Evolutionary conservation across 2,113 vertebrate genomes (phyloP).

Genomic region (Galbula dea): DNA sequence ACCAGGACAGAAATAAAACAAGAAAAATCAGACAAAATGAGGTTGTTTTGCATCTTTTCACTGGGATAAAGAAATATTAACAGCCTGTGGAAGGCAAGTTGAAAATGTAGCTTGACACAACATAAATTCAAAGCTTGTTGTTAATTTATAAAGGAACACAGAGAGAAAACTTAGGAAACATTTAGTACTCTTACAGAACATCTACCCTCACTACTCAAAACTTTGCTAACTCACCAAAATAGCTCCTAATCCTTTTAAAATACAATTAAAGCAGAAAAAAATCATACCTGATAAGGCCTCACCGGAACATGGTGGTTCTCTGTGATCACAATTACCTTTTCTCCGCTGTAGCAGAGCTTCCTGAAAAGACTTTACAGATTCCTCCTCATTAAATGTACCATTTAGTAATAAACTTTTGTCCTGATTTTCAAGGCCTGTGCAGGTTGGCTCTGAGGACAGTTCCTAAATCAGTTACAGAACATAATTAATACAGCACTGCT

Average conservation of each 20-base stretch:
- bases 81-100: neutral
- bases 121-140: no score
- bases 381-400: slow-evolving; percentile 77
- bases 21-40: no score
- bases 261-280: neutral
- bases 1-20: no score
- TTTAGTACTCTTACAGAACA: neutral
- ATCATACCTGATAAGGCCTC: slow-evolving; percentile 72
- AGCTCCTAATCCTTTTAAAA: neutral
- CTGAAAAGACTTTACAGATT: slow-evolving; percentile 80
- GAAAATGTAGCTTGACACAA: neutral
- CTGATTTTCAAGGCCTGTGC: neutral
- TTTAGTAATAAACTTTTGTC: slow-evolving; percentile 47
- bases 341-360: slow-evolving; percentile 81
- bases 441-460: neutral
- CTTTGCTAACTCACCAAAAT: neutral
- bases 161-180: neutral
- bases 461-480: slow-evolving; percentile 51
- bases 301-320: neutral
- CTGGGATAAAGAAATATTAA: slow-evolving; percentile 5
- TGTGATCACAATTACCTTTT: neutral
- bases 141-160: neutral
- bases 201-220: neutral
- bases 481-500: neutral
- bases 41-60: neutral